A percentile compares a stretch with the other conserved stretches of the same genome.
These are phyloP conservation scores for Lacanobia wlatinum DNA, from an alignment of 2,888 invertebrate species.

Conservation along the genomic window DNA sequence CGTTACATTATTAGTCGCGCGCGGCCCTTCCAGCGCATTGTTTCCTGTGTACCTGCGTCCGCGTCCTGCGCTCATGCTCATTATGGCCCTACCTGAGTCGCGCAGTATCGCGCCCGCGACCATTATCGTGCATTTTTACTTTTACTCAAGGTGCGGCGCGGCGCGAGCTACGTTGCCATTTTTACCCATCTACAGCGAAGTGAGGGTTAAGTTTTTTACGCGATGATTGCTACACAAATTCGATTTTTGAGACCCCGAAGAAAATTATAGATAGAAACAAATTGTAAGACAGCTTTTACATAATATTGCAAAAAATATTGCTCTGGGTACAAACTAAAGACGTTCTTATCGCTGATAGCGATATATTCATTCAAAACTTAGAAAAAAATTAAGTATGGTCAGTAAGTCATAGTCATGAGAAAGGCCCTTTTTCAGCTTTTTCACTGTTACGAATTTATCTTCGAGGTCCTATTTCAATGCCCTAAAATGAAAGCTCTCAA, in stretches of 20 bases:
- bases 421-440: neutral
- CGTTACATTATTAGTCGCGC: slow-evolving; percentile 53
- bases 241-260: neutral
- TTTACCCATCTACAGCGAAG: slow-evolving; percentile 18
- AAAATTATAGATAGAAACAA: neutral
- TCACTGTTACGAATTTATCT: neutral
- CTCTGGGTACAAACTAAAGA: neutral
- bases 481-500: neutral
- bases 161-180: slow-evolving; percentile 53
- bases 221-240: neutral
- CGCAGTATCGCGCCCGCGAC: slow-evolving; percentile 55
- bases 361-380: neutral
- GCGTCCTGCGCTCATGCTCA: slow-evolving; percentile 76
- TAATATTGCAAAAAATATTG: too few species aligned
- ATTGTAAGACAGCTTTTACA: too few species aligned
- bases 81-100: slow-evolving; percentile 76
- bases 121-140: slow-evolving; percentile 60
- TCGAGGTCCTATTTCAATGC: neutral
- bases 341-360: neutral
- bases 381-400: neutral
- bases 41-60: slow-evolving; percentile 64
- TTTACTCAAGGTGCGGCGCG: slow-evolving; percentile 11
- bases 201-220: slow-evolving; percentile 21
- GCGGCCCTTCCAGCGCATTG: slow-evolving; percentile 59
- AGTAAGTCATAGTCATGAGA: too few species aligned